A percentile compares a stretch with the other conserved stretches of the same genome.
These are phyloP conservation scores for Meteorus colon DNA, from an alignment of 2,888 invertebrate genomes.

Conservation along the genomic window DNA sequence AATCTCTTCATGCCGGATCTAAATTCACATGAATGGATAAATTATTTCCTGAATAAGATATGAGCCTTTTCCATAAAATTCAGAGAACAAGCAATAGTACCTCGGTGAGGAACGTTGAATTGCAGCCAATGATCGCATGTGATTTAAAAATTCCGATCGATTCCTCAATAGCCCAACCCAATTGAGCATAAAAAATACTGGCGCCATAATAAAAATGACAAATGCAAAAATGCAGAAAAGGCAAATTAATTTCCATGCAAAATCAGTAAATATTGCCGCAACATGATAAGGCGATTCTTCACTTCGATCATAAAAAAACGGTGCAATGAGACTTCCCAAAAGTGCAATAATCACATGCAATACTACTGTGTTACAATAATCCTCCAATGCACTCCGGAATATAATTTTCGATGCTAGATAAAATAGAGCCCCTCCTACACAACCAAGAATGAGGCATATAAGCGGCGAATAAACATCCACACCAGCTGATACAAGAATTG, in stretches of 20 bases:
- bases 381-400: conserved; percentile 67
- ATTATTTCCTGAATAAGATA: neutral
- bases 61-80: neutral
- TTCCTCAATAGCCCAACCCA: conserved; percentile 58
- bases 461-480: conserved; percentile 64
- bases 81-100: conserved; percentile 30
- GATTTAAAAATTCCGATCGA: conserved; percentile 60
- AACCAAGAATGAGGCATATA: conserved; percentile 56
- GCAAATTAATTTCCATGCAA: conserved; percentile 59
- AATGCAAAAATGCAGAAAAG: conserved; percentile 53
- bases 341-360: conserved; percentile 65
- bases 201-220: conserved; percentile 50
- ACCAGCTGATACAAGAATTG: conserved; percentile 65
- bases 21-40: conserved; percentile 19
- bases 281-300: neutral
- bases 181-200: conserved; percentile 53
- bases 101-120: conserved; percentile 50
- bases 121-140: conserved; percentile 54
- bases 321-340: conserved; percentile 62
- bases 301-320: conserved; percentile 49
- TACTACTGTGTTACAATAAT: conserved; percentile 68
- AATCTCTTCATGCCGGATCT: conserved; percentile 56
- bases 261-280: conserved; percentile 46
- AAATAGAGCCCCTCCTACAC: conserved; percentile 58
- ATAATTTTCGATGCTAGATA: conserved; percentile 58